phyloP scores from a whole-genome alignment of 2,113 vertebrate genomes.

The Aspiorhynchus laticeps region DNA sequence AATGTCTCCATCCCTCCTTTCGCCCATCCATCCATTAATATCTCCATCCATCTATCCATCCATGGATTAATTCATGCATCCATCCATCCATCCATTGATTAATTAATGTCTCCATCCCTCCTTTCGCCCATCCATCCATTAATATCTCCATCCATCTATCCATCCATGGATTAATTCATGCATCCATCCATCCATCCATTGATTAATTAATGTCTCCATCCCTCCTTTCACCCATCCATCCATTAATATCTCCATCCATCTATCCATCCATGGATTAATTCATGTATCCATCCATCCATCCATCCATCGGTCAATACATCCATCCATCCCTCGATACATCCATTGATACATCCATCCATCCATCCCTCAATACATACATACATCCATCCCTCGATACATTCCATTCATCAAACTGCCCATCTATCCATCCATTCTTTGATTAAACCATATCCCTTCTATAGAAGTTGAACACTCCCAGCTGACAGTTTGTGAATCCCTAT shows the following conservation, averaged over 20 bases:
- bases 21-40: too few species aligned
- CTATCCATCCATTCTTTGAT: background rate
- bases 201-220: too few species aligned
- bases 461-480: constrained; percentile 15
- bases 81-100: too few species aligned
- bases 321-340: background rate
- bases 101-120: background rate
- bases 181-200: background rate
- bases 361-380: background rate
- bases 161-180: background rate
- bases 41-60: too few species aligned
- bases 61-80: too few species aligned
- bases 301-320: background rate
- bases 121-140: background rate
- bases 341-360: background rate
- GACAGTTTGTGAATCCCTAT: constrained; percentile 7
- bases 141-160: background rate
- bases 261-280: background rate
- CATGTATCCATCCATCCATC: background rate
- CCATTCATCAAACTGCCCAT: background rate
- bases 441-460: background rate
- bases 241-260: background rate
- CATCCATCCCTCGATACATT: background rate
- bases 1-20: too few species aligned
- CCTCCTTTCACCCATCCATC: background rate